Percentiles rank a stretch among this genome's conserved stretches.
Evolutionary conservation across 1,140 invertebrate genomes (phyloP).

Genomic region (Lucilia cuprina): DNA sequence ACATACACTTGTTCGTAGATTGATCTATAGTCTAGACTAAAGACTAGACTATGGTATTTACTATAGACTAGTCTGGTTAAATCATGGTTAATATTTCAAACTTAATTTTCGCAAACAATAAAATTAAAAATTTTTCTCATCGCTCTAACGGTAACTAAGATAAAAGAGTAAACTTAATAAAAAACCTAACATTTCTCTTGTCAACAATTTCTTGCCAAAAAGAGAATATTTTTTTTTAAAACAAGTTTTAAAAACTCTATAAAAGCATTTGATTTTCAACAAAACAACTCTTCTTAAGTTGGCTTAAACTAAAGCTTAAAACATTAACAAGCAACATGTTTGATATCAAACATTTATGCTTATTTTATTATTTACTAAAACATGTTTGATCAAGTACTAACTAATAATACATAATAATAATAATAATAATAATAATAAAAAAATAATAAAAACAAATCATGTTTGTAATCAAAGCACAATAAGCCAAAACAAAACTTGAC

Average conservation of each 20-base stretch:
- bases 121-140: no score
- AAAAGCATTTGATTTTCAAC: not conserved
- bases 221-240: no score
- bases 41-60: no score
- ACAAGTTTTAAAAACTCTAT: not conserved
- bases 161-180: no score
- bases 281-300: not conserved
- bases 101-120: no score
- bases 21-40: no score
- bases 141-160: no score
- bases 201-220: no score
- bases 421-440: no score
- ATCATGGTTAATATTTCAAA: no score
- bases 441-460: not conserved
- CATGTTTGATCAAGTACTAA: slow-evolving; percentile 11
- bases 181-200: no score
- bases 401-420: not conserved
- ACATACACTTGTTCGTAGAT: not conserved
- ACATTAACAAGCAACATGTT: not conserved
- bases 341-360: not conserved
- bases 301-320: not conserved
- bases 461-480: not conserved
- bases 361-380: not conserved
- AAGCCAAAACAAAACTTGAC: slow-evolving; percentile 15
- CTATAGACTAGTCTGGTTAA: no score